A percentile compares a stretch with the other conserved stretches of the same genome.
Evolutionary conservation across 2,797 vertebrate species (phyloP).

Genomic region (Tapirus indicus): DNA sequence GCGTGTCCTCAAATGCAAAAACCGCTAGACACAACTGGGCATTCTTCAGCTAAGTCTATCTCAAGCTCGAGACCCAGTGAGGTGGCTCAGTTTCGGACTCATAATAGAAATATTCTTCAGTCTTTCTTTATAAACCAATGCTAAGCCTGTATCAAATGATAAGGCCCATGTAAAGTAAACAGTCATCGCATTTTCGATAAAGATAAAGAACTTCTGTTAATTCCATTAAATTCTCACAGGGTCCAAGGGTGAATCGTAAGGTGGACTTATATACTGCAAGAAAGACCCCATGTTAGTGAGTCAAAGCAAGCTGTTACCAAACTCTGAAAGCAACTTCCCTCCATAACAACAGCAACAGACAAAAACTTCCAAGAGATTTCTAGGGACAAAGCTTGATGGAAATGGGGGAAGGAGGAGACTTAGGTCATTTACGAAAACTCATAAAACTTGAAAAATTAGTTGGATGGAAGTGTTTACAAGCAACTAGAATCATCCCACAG

Average conservation of each 20-base stretch:
- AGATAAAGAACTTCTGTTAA: constrained; percentile 39
- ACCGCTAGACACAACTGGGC: background rate
- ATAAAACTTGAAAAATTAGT: constrained; percentile 68
- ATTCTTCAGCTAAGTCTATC: constrained; percentile 9
- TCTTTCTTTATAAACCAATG: constrained; percentile 56
- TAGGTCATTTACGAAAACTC: constrained; percentile 19
- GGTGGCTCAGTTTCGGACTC: constrained; percentile 16
- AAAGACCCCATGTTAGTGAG: background rate
- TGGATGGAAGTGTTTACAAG: constrained; percentile 65
- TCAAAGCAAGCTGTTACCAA: constrained; percentile 39
- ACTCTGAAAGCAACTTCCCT: constrained; percentile 53
- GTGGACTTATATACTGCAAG: constrained; percentile 53
- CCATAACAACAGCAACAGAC: background rate
- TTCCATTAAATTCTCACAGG: constrained; percentile 47
- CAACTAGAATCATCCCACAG: constrained; percentile 64
- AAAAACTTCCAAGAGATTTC: constrained; percentile 22
- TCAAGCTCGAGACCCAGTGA: constrained; percentile 12
- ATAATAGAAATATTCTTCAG: background rate
- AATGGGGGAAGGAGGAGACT: background rate
- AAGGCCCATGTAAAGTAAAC: constrained; percentile 42
- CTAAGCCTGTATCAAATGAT: constrained; percentile 55
- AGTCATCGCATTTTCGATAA: constrained; percentile 31
- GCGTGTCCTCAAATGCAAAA: background rate
- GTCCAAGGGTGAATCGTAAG: constrained; percentile 58
- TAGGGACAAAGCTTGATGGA: constrained; percentile 16